Evolutionary conservation across 2,797 vertebrate species (phyloP).

Genomic region (Centroberyx gerrardi): DNA sequence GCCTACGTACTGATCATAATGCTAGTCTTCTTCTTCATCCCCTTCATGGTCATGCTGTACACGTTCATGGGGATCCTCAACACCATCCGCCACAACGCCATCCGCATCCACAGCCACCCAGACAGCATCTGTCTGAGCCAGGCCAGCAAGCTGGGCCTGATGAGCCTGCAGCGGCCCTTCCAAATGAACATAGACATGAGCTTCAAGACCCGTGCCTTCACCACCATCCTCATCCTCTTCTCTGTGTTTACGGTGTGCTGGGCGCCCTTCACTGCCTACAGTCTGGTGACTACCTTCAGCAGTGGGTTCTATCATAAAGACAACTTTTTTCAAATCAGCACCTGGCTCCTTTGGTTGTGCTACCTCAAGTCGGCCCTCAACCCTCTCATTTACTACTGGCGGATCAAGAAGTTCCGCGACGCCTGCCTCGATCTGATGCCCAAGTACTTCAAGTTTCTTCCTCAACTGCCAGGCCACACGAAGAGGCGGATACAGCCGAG

Average conservation of each 20-base stretch:
- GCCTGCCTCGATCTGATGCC: slow-evolving; percentile 97
- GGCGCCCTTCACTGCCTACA: slow-evolving; percentile 95
- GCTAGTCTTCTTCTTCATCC: slow-evolving; percentile 94
- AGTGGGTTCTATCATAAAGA: slow-evolving; percentile 91
- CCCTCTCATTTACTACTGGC: slow-evolving; percentile 99
- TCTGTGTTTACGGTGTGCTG: slow-evolving; percentile 96
- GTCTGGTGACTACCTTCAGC: slow-evolving; percentile 94
- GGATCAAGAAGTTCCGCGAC: slow-evolving; percentile 98
- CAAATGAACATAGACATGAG: slow-evolving; percentile 99
- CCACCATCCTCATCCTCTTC: slow-evolving; percentile 98
- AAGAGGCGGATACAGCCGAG: slow-evolving; percentile 94
- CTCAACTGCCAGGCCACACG: slow-evolving; percentile 93
- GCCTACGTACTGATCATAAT: slow-evolving; percentile 92
- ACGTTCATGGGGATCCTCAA: slow-evolving; percentile 97
- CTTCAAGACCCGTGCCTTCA: slow-evolving; percentile 99
- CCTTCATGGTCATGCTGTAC: slow-evolving; percentile 95
- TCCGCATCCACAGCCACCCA: slow-evolving; percentile 95
- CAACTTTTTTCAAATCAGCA: slow-evolving; percentile 96
- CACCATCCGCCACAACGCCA: slow-evolving; percentile 95
- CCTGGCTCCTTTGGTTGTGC: slow-evolving; percentile 98
- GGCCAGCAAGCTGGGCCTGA: slow-evolving; percentile 96
- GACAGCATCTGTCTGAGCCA: slow-evolving; percentile 96
- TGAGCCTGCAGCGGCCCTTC: slow-evolving; percentile 96
- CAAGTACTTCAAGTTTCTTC: slow-evolving; percentile 96
- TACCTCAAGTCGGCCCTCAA: slow-evolving; percentile 99